Evolutionary conservation across 2,888 invertebrate species (phyloP).

Genomic region (Dryocosmus kuriphilus): DNA sequence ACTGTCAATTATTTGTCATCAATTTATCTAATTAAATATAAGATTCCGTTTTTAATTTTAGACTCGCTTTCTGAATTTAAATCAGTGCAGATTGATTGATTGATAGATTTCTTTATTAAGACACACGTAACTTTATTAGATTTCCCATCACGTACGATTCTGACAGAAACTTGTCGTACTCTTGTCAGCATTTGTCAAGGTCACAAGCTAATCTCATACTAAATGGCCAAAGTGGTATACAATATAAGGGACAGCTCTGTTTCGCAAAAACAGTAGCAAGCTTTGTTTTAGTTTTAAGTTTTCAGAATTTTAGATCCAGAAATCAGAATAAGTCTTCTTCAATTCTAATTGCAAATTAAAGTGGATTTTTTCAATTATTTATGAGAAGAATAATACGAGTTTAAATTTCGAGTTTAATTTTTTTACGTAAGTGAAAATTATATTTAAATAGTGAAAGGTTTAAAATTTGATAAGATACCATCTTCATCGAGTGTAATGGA

Average conservation of each 20-base stretch:
- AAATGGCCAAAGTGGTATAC: background rate
- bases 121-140: background rate
- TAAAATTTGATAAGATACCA: background rate
- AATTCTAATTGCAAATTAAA: no score
- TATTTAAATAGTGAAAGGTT: background rate
- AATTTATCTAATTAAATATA: background rate
- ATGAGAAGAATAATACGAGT: no score
- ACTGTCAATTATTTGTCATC: no score
- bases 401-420: no score
- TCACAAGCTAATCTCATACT: background rate
- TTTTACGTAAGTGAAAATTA: no score
- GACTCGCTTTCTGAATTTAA: background rate
- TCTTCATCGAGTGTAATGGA: background rate
- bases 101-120: conserved; percentile 34
- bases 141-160: conserved; percentile 28
- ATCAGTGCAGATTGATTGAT: conserved; percentile 5
- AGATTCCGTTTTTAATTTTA: background rate
- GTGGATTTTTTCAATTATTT: no score
- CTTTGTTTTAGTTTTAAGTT: background rate
- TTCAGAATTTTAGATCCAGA: no score
- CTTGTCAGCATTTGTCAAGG: background rate
- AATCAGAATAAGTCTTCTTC: no score
- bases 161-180: conserved; percentile 29
- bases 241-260: background rate
- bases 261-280: background rate